Evolutionary conservation across 2,888 invertebrate species (phyloP).

Genomic region (Scotopteryx bipunctaria): DNA sequence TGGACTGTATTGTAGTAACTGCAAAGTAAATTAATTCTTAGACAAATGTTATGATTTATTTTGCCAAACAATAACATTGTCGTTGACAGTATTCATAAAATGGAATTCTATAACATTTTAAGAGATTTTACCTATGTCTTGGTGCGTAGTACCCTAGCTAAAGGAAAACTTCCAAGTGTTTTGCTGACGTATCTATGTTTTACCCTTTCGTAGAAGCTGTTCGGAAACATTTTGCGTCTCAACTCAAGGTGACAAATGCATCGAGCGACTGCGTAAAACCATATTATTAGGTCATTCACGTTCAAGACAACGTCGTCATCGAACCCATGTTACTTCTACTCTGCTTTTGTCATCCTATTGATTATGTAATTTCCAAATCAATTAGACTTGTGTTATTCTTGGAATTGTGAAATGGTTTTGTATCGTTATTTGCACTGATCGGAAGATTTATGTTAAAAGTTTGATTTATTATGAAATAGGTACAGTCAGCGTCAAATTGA

Average conservation of each 20-base stretch:
- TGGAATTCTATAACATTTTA: too few relatives aligned
- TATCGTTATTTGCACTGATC: neutral
- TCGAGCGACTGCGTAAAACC: conserved; percentile 19
- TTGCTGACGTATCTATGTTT: neutral
- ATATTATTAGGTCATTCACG: conserved; percentile 26
- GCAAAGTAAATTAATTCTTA: too few relatives aligned
- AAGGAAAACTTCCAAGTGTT: neutral
- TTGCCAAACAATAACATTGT: too few relatives aligned
- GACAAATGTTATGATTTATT: too few relatives aligned
- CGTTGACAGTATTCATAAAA: too few relatives aligned
- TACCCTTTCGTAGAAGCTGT: conserved; percentile 5
- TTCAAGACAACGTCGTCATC: conserved; percentile 9
- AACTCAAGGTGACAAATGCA: conserved; percentile 18
- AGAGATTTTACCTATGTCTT: too few relatives aligned
- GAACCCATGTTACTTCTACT: conserved; percentile 4
- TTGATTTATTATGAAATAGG: too few relatives aligned
- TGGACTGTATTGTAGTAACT: too few relatives aligned
- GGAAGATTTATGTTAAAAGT: too few relatives aligned
- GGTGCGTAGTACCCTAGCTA: too few relatives aligned
- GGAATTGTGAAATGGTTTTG: neutral
- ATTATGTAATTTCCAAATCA: neutral
- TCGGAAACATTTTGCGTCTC: conserved; percentile 12
- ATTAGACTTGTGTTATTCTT: neutral
- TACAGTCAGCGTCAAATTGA: too few relatives aligned
- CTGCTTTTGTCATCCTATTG: neutral